phyloP scores from a whole-genome alignment of 2,888 invertebrate species.

The Philhelius pedissequus region DNA sequence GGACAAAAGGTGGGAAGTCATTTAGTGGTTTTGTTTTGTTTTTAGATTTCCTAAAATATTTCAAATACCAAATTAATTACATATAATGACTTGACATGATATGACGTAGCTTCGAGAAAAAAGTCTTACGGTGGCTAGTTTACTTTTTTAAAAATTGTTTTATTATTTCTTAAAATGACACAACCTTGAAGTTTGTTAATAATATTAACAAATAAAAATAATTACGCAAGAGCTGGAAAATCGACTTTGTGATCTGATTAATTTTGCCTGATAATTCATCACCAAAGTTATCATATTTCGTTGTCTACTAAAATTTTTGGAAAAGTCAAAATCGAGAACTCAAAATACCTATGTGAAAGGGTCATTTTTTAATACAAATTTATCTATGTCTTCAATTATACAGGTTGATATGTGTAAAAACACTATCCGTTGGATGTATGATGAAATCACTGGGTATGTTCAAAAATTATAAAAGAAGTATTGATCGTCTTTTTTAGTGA shows the following conservation, averaged over 20 bases:
- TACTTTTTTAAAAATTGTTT: constrained; percentile 6
- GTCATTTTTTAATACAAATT: too few relatives aligned
- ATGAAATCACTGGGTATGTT: too few relatives aligned
- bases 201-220: background rate
- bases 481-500: too few relatives aligned
- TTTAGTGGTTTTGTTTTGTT: background rate
- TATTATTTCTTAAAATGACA: constrained; percentile 1
- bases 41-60: constrained; percentile 26
- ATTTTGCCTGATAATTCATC: background rate
- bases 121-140: constrained; percentile 36
- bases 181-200: constrained; percentile 40
- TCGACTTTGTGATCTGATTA: background rate
- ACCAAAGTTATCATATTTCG: too few relatives aligned
- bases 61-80: constrained; percentile 36
- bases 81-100: constrained; percentile 29
- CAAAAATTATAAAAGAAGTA: too few relatives aligned
- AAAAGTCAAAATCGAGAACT: too few relatives aligned
- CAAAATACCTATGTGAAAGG: too few relatives aligned
- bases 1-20: constrained; percentile 32
- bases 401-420: too few relatives aligned
- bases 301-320: too few relatives aligned
- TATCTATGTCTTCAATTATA: too few relatives aligned
- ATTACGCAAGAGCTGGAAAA: background rate
- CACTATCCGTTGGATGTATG: too few relatives aligned
- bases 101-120: constrained; percentile 32